These are phyloP conservation scores for Ibidorhyncha struthersii DNA, from an alignment of 2,113 vertebrate species.

Conservation along the genomic window DNA sequence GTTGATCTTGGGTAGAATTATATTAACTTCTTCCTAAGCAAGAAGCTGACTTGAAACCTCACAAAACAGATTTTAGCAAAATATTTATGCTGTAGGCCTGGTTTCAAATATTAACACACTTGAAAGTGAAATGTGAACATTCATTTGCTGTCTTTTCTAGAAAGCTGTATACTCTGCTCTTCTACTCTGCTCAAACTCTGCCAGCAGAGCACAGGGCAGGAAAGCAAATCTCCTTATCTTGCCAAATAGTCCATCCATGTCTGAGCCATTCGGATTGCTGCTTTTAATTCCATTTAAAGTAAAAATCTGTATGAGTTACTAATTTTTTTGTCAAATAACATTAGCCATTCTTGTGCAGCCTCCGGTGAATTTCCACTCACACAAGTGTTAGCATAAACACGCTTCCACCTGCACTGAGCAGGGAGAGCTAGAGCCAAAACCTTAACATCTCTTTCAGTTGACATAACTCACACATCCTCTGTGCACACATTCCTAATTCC, in stretches of 20 bases:
- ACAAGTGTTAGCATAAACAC: neutral
- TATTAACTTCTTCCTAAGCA: neutral
- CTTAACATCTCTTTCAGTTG: neutral
- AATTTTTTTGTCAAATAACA: neutral
- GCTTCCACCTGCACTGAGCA: neutral
- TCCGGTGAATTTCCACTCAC: neutral
- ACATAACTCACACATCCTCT: neutral
- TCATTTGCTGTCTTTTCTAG: neutral
- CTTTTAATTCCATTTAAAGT: neutral
- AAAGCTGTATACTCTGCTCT: neutral
- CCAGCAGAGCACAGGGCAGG: neutral
- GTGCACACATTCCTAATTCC: constrained; percentile 3
- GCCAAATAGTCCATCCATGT: neutral
- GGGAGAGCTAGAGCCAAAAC: neutral
- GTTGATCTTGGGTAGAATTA: neutral
- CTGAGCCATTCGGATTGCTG: neutral
- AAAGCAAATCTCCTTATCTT: neutral
- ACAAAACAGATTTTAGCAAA: neutral
- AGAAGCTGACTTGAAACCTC: neutral
- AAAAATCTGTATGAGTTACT: neutral
- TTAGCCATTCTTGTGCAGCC: neutral
- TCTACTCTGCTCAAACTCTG: neutral
- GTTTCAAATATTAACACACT: neutral
- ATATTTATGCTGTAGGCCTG: neutral
- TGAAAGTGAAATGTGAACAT: neutral